These are phyloP conservation scores for Ladona fulva DNA, from an alignment of 1,140 invertebrate species.

Conservation along the genomic window DNA sequence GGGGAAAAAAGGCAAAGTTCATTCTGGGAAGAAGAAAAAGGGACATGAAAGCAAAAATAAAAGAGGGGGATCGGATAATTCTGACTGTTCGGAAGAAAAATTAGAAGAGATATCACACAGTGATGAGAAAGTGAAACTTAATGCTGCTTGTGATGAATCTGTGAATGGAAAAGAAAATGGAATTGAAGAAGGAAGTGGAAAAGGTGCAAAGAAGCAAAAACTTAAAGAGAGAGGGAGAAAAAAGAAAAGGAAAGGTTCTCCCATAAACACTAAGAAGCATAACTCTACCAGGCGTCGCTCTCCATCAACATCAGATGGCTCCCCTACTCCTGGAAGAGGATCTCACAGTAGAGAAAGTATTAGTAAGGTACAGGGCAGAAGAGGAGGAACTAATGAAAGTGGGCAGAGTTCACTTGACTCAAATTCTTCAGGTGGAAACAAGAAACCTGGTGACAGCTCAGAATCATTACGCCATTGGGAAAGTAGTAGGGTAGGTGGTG, in stretches of 20 bases:
- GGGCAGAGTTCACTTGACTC: not conserved
- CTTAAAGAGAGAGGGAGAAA: not conserved
- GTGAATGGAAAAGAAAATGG: slow-evolving; percentile 3
- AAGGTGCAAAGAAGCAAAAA: not conserved
- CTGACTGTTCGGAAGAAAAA: not conserved
- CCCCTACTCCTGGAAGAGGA: not conserved
- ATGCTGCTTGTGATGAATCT: not conserved
- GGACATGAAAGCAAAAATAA: not conserved
- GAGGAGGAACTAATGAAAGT: not conserved
- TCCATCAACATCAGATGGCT: not conserved
- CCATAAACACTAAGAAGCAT: not conserved
- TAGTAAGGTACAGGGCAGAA: not conserved
- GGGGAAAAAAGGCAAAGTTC: not conserved
- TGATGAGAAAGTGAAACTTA: not conserved
- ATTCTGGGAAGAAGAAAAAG: not conserved
- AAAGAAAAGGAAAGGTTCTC: not conserved
- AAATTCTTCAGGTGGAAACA: not conserved
- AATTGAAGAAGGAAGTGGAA: not conserved
- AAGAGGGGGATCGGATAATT: not conserved
- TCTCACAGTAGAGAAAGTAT: not conserved
- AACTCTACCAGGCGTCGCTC: not conserved
- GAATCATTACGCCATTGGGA: not conserved
- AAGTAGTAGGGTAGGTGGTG: not conserved
- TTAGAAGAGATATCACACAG: not conserved
- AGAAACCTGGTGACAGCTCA: not conserved